Conservation (phyloP, 1,140 invertebrate species). For the Papilio helenus region DNA sequence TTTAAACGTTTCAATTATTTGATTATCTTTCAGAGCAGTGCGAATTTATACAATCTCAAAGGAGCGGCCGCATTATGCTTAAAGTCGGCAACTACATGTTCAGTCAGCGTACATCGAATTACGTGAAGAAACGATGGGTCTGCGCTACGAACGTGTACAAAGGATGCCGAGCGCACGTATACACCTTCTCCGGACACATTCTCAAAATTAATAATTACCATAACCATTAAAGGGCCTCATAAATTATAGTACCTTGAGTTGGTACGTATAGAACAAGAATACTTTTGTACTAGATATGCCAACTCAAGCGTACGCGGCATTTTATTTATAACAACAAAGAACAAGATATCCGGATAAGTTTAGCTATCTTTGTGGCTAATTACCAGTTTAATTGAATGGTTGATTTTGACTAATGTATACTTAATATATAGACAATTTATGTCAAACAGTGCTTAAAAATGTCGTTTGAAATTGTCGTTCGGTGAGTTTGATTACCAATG, state of each 20-base stretch:
- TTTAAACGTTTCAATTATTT: constrained; percentile 17
- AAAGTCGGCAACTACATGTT: constrained; percentile 53
- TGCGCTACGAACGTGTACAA: constrained; percentile 55
- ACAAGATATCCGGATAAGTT: too few relatives aligned
- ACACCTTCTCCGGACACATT: constrained; percentile 49
- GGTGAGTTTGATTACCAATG: too few relatives aligned
- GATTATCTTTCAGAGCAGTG: constrained; percentile 47
- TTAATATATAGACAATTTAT: too few relatives aligned
- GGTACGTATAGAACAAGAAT: background rate
- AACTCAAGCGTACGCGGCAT: too few relatives aligned
- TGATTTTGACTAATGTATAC: too few relatives aligned
- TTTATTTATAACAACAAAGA: too few relatives aligned
- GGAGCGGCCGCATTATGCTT: constrained; percentile 54
- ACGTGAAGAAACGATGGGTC: constrained; percentile 51
- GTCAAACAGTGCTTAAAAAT: too few relatives aligned
- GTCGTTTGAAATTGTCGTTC: too few relatives aligned
- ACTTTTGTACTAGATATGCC: too few relatives aligned
- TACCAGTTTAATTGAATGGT: too few relatives aligned
- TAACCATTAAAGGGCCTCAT: constrained; percentile 44
- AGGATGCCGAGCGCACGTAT: constrained; percentile 54
- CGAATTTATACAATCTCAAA: constrained; percentile 50
- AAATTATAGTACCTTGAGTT: background rate
- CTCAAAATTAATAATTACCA: constrained; percentile 51
- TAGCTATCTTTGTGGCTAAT: too few relatives aligned
- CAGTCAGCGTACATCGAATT: constrained; percentile 45